These are phyloP conservation scores for Samia ricini DNA, from an alignment of 1,140 invertebrate genomes.

Conservation along the genomic window DNA sequence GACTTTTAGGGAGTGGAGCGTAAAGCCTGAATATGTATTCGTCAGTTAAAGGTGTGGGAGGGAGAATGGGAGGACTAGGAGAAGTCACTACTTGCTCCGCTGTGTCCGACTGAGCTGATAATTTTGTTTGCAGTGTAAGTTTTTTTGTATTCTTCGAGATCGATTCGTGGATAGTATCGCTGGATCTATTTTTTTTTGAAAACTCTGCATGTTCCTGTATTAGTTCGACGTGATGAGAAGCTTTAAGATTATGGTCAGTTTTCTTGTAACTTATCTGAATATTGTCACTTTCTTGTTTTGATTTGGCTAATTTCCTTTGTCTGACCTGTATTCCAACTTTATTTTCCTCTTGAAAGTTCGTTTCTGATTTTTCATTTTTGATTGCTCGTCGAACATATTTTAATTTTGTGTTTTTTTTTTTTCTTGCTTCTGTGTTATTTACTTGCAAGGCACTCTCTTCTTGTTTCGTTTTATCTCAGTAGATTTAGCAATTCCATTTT, in stretches of 20 bases:
- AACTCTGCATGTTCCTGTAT: not conserved
- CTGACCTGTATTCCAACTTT: not conserved
- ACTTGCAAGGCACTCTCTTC: not conserved
- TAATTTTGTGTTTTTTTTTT: not conserved
- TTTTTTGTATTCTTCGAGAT: not conserved
- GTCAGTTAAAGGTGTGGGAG: constrained; percentile 59
- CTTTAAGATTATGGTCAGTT: not conserved
- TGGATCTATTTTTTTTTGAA: not conserved
- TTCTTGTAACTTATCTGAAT: not conserved
- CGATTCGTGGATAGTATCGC: not conserved
- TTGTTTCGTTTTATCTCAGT: not conserved
- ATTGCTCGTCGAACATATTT: not conserved
- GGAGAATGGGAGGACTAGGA: constrained; percentile 36
- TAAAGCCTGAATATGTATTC: constrained; percentile 68
- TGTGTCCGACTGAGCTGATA: not conserved
- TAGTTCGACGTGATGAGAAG: not conserved
- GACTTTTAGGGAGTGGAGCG: constrained; percentile 48
- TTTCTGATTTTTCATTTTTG: not conserved
- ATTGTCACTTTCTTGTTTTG: not conserved
- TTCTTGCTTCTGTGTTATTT: not conserved
- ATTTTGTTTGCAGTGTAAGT: not conserved
- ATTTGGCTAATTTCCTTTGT: not conserved
- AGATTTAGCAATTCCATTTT: constrained; percentile 8
- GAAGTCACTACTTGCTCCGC: constrained; percentile 21
- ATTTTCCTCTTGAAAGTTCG: not conserved